These are phyloP conservation scores for Telmatherina bonti DNA, from an alignment of 2,797 vertebrate genomes.

Conservation along the genomic window DNA sequence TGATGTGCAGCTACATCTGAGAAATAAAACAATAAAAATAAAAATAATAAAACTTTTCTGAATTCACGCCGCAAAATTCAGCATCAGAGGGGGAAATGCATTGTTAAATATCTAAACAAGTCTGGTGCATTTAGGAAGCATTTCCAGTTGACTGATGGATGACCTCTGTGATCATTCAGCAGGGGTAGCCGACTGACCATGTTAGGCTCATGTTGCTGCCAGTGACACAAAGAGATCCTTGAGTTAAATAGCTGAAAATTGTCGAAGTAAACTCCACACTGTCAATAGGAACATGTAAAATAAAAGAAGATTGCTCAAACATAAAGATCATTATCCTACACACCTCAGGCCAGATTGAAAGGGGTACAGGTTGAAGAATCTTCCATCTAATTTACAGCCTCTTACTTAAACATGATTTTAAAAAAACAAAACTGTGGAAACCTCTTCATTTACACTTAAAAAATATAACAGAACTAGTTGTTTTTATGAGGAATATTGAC, in stretches of 20 bases:
- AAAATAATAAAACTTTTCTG: not conserved
- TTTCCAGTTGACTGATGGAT: not conserved
- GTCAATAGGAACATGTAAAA: not conserved
- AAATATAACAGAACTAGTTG: too few species aligned
- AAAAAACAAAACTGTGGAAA: not conserved
- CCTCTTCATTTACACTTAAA: not conserved
- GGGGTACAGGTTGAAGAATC: not conserved
- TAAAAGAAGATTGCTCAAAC: not conserved
- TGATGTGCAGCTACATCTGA: not conserved
- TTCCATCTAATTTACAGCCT: not conserved
- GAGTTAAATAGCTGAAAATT: too few species aligned
- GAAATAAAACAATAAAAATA: not conserved
- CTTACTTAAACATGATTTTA: not conserved
- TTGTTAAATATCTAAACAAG: not conserved
- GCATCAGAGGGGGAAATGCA: not conserved
- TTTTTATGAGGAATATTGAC: not conserved
- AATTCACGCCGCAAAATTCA: not conserved
- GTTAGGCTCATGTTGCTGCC: too few species aligned
- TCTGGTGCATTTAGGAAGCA: not conserved
- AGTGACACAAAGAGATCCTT: too few species aligned
- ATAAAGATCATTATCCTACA: not conserved
- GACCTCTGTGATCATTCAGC: too few species aligned
- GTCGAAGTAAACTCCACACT: too few species aligned
- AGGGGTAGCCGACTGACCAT: too few species aligned
- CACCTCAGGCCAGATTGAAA: not conserved